Evolutionary conservation across 2,797 vertebrate species (phyloP), one percentile per base, ranked within the genome.

Genomic region (Cossypha caffra): DNA sequence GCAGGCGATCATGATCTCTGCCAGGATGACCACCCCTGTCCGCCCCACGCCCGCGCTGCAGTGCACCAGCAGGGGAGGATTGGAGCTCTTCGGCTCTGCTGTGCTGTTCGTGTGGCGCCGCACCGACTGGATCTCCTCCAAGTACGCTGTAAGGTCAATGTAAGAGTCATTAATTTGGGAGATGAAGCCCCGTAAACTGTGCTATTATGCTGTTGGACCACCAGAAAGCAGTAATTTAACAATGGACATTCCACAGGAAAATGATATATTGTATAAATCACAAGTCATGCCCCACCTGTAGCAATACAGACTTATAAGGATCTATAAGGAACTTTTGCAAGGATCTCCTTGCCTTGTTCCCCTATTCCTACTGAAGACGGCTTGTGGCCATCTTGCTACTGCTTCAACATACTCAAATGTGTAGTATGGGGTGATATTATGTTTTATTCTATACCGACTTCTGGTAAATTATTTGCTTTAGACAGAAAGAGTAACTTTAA

Each of bases 51-150:
- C 99, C 0, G 99, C 99, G 1, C 99, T 99, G 98, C 99, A 99
- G 95, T 99, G 99, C 45, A 99, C 99, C 96, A 99, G 97, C 19
- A 99, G 97, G 0, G 99, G 99, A 4, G 98, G 98, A 88, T 98
- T 98, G 33, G 98, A 97, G 97, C 96, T 98, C 75, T 98, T 98
- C 5, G 99, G 98, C 68, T 99, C 99, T 3, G 97, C 98, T 37
- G 99, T 98, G 97, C 99, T 99, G 97, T 99, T 99, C 0, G 99
- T 99, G 73, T 99, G 99, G 90, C 99, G 99, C 67, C 99, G 98
- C 69, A 99, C 99, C 1, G 99, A 99, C 97, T 99, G 99, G 89
- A 99, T 98, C 98, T 99, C 99, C 96, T 99, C 99, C 77, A 99
- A 97, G 94, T 99, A 99, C 0, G 99, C 99, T 99, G 54, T 7